phyloP scores from a whole-genome alignment of 1,140 invertebrate species.

The Nebria ingens region DNA sequence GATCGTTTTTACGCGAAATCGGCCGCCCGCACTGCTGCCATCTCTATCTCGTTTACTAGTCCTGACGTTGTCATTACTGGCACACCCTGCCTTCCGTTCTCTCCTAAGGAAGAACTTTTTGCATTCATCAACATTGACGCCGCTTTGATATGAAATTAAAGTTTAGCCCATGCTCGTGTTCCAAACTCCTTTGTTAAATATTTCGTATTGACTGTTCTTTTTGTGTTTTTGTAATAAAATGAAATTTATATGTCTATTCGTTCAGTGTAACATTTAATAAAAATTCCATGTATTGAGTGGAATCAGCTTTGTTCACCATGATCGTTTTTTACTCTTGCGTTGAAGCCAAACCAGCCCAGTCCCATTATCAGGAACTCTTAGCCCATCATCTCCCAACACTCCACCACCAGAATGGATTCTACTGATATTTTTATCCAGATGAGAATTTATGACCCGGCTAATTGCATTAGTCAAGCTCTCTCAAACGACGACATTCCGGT shows the following conservation, averaged over 20 bases:
- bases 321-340: background rate
- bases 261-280: slow-evolving; percentile 5
- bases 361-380: no score
- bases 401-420: background rate
- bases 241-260: slow-evolving; percentile 7
- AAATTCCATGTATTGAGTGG: slow-evolving; percentile 6
- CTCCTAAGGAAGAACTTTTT: background rate
- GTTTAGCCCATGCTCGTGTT: background rate
- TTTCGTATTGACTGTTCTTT: background rate
- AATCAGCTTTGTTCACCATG: background rate
- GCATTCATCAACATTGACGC: background rate
- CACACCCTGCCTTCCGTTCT: background rate
- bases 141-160: background rate
- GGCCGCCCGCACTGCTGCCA: background rate
- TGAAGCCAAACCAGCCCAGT: background rate
- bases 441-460: background rate
- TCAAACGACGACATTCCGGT: background rate
- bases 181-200: slow-evolving; percentile 2
- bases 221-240: slow-evolving; percentile 7
- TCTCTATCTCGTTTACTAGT: background rate
- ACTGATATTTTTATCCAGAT: background rate
- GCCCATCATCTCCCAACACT: background rate
- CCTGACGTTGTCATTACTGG: background rate
- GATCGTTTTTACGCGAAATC: background rate
- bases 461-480: background rate